Evolutionary conservation across 2,888 invertebrate species (phyloP), one percentile per base, ranked within the genome.

Genomic region (Tetanocera ferruginea): DNA sequence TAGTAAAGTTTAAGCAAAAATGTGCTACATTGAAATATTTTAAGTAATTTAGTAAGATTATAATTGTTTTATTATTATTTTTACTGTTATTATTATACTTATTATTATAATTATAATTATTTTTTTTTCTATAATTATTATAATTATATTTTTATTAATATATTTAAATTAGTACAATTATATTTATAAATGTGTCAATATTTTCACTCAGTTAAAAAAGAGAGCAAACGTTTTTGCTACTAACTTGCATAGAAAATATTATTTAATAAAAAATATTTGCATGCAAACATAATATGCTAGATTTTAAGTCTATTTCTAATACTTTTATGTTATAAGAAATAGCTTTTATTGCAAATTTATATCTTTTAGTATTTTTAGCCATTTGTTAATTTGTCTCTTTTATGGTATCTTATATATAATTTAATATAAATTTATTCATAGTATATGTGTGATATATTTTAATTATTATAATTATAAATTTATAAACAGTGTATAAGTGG

Each of bases 381-480:
- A 66, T 34, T 62, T 66, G 31, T 66, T 66, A 66, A 69, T 28
- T 51, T 37, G 19, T 69, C 11, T 28, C 19, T 49, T n/a, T n/a
- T 55, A 55, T 55, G 1, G n/a, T 55, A 55, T 19, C 5, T 55
- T 19, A 19, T 5, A 19, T 19, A n/a, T 9, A 19, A 19, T 55
- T 55, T 19, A 19, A 55, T 19, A 55, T 19, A 43, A 43, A 43
- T 14, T 25, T 66, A 66, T 49, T 69, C 43, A 37, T 69, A 43
- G 43, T 43, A 69, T 72, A 72, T 57, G 72, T 72, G 72, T 72
- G 72, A 72, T 72, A 72, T 72, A 72, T 60, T 72, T 72, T 72
- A 72, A 70, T 37, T 57, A 34, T 34, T 19, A 49, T 43, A 11
- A 43, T 43, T 43, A 43, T 43, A 43, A 2, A 43, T 11, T 43